Percentiles rank a stretch among this genome's conserved stretches.
Conservation (phyloP, 1,140 invertebrate species). For the Ephestia elutella region DNA sequence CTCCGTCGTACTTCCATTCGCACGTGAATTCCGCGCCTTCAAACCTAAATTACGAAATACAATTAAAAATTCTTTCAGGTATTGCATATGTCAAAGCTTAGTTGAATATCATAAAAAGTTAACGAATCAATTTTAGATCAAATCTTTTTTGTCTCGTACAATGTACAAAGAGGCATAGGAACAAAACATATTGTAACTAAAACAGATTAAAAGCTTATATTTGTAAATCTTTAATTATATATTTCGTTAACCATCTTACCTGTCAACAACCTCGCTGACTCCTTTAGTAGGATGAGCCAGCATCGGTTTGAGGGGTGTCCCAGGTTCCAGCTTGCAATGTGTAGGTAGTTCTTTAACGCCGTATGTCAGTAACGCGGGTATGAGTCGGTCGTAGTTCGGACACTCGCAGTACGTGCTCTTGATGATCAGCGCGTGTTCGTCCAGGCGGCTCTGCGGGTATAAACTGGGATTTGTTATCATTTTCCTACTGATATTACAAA, state of each 20-base stretch:
- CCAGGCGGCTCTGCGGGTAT: conserved; percentile 77
- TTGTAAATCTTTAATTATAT: too few relatives aligned
- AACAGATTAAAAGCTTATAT: too few relatives aligned
- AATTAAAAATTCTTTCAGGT: too few relatives aligned
- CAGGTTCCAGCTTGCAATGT: conserved; percentile 92
- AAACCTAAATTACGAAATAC: conserved; percentile 75
- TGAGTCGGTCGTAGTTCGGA: conserved; percentile 94
- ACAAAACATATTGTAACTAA: too few relatives aligned
- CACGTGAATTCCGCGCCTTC: conserved; percentile 96
- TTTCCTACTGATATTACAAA: too few relatives aligned
- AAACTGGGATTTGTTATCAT: not conserved
- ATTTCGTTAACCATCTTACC: conserved; percentile 52
- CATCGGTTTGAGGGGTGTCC: conserved; percentile 98
- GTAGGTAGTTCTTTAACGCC: conserved; percentile 87
- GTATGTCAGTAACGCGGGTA: conserved; percentile 86
- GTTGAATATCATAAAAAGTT: too few relatives aligned
- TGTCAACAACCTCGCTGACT: conserved; percentile 89
- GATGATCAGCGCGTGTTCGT: conserved; percentile 84
- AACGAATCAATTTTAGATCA: too few relatives aligned
- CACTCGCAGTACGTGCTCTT: conserved; percentile 98
- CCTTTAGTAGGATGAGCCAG: conserved; percentile 98
- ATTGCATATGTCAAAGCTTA: too few relatives aligned
- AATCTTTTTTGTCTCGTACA: too few relatives aligned
- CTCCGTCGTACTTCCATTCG: conserved; percentile 99
- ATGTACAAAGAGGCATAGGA: too few relatives aligned